phyloP scores from a whole-genome alignment of 1,140 invertebrate genomes.

The Druon quercuslanigerum region DNA sequence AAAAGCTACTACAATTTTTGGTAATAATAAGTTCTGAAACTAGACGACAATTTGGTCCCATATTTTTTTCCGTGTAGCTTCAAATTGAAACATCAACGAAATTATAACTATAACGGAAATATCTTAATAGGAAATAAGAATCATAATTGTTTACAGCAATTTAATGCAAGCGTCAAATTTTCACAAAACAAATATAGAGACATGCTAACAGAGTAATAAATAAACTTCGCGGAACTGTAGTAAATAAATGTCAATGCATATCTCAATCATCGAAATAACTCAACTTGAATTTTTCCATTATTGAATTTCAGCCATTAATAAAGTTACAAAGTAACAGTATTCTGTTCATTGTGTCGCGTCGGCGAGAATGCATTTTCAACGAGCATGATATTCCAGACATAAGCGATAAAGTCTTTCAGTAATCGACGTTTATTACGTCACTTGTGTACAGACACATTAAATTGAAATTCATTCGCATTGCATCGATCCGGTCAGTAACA shows the following conservation, averaged over 20 bases:
- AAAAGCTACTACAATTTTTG: no score
- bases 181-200: not conserved
- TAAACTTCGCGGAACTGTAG: not conserved
- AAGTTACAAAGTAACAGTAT: not conserved
- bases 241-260: not conserved
- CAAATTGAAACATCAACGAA: no score
- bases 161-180: conserved; percentile 2
- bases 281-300: not conserved
- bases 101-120: no score
- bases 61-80: no score
- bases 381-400: not conserved
- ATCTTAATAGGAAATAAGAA: no score
- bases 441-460: conserved; percentile 11
- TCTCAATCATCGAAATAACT: not conserved
- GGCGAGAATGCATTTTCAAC: conserved; percentile 42
- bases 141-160: not conserved
- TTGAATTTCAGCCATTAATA: not conserved
- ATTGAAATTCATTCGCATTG: conserved; percentile 31
- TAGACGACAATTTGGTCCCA: no score
- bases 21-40: no score
- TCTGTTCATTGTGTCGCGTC: conserved; percentile 35
- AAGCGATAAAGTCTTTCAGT: not conserved
- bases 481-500: conserved; percentile 29
- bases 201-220: not conserved
- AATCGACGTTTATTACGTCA: conserved; percentile 19